Evolutionary conservation across 2,113 vertebrate genomes (phyloP), one percentile per base, ranked within the genome.

Genomic region (Corapipo altera): DNA sequence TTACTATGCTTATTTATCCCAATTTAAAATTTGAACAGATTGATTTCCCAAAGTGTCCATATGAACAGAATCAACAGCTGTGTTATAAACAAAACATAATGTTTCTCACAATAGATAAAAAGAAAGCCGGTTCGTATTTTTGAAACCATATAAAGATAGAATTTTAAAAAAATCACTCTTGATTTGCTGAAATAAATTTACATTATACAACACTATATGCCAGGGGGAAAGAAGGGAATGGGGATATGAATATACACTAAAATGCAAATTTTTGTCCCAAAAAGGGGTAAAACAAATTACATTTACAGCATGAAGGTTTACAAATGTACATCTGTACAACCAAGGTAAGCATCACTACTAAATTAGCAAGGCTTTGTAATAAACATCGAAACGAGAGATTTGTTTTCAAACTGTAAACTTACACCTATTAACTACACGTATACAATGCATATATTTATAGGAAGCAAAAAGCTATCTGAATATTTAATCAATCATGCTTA

Each of bases 271-370:
- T 97, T 97, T 98, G 97, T 98, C 97, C 97, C 97, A 97, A 98
- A 98, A 98, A 98, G 98, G 98, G 98, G 98, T 98, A 99, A 99
- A 99, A 99, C 98, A 99, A 98, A 98, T 99, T 98, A 98, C 98
- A 99, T 99, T 99, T 99, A 99, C 99, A 99, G 98, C 99, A 98
- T 99, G 98, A 99, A 99, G 98, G 99, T 99, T 99, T 99, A 99
- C 99, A 99, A 99, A 99, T 99, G 98, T 99, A 99, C 99, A 99
- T 99, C 99, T 99, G 99, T 99, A 99, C 99, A 99, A 98, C 99
- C 98, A 98, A 99, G 98, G 98, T 98, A 98, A 99, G 98, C 98
- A 96, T 99, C 98, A 99, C 98, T 99, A 99, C 98, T 98, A 98
- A 99, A 99, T 99, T 98, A 99, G 99, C 99, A 99, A 99, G 98